Percentiles rank a stretch among this genome's conserved stretches.
Conservation (phyloP, 2,797 vertebrate species). For the Pseudopleuronectes americanus region DNA sequence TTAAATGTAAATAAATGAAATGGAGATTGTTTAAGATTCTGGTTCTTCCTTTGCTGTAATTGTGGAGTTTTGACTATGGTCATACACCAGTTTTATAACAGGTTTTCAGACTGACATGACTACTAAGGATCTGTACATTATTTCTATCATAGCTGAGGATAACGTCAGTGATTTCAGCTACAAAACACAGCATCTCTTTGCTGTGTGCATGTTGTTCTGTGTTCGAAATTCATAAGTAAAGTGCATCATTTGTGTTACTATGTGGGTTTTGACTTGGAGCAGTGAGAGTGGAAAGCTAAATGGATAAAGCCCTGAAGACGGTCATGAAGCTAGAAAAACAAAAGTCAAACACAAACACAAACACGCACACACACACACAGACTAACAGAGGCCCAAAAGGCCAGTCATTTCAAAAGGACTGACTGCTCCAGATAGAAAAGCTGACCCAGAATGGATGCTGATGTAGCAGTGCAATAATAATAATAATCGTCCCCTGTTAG, state of each 20-base stretch:
- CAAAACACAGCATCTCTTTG: constrained; percentile 6
- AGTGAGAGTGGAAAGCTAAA: constrained; percentile 49
- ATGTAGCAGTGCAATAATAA: background rate
- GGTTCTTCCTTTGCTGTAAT: constrained; percentile 6
- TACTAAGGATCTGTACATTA: background rate
- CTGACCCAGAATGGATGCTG: constrained; percentile 45
- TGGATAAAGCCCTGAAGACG: constrained; percentile 62
- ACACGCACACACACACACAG: constrained; percentile 7
- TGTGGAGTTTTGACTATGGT: background rate
- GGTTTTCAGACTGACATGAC: background rate
- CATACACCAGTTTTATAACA: background rate
- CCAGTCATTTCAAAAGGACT: constrained; percentile 39
- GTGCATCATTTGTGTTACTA: constrained; percentile 40
- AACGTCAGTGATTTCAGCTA: background rate
- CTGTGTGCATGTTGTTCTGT: constrained; percentile 9
- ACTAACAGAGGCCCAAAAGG: constrained; percentile 23
- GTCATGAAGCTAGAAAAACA: constrained; percentile 30
- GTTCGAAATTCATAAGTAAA: constrained; percentile 30
- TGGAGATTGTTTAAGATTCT: constrained; percentile 24
- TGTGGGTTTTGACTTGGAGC: constrained; percentile 41
- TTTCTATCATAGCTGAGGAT: no score
- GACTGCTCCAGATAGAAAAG: constrained; percentile 46
- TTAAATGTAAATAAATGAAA: constrained; percentile 48
- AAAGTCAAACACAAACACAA: background rate
- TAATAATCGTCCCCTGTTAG: no score